Evolutionary conservation across 2,113 vertebrate species (phyloP).

Genomic region (Microcebus tavaratra): DNA sequence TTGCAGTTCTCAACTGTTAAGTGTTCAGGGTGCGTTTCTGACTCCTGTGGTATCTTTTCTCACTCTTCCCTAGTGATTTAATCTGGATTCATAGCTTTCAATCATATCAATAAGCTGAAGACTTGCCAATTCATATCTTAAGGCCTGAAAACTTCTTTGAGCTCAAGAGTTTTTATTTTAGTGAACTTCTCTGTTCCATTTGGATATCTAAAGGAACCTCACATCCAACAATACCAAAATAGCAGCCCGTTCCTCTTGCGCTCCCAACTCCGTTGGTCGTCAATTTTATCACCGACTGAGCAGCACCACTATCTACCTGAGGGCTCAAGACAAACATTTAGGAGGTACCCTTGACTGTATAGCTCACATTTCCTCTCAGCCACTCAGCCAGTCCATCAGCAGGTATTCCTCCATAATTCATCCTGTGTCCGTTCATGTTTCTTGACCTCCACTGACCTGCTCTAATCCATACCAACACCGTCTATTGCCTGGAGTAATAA

Average conservation of each 20-base stretch:
- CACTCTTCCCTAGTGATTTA: background rate
- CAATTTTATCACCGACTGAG: background rate
- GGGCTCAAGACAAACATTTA: background rate
- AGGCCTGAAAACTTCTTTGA: background rate
- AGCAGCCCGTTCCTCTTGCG: background rate
- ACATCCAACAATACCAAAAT: background rate
- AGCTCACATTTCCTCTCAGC: background rate
- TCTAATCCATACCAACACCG: background rate
- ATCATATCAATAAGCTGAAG: background rate
- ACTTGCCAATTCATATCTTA: background rate
- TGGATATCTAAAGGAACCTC: background rate
- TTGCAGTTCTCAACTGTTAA: background rate
- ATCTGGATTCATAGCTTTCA: background rate
- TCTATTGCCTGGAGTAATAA: background rate
- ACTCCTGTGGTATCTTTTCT: background rate
- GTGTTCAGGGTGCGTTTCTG: background rate
- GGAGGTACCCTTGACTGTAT: background rate
- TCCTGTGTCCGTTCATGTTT: background rate
- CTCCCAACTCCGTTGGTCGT: background rate
- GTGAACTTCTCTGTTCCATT: background rate
- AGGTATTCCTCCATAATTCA: background rate
- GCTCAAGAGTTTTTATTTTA: background rate
- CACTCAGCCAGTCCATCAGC: background rate
- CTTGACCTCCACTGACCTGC: background rate
- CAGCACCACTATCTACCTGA: accelerated